Conservation (phyloP, 1,140 invertebrate genomes). For the Anoplophora glabripennis region DNA sequence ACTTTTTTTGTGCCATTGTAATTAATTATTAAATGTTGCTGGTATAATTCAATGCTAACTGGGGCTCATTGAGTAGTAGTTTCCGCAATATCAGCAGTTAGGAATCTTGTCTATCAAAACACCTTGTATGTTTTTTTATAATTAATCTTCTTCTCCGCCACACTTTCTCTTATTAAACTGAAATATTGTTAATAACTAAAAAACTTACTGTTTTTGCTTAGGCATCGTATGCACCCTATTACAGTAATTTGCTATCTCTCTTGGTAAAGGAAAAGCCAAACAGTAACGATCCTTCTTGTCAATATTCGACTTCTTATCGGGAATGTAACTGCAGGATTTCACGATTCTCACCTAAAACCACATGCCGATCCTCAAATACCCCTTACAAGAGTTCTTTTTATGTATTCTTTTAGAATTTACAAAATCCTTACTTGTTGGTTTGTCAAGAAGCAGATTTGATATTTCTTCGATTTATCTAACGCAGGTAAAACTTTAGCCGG, state of each 20-base stretch:
- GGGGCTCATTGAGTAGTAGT: no score
- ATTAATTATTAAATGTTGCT: no score
- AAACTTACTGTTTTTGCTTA: conserved; percentile 16
- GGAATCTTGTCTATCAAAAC: no score
- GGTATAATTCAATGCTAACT: no score
- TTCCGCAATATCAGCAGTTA: no score
- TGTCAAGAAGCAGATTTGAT: conserved; percentile 16
- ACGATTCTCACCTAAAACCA: conserved; percentile 12
- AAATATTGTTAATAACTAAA: not conserved
- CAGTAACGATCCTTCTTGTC: conserved; percentile 13
- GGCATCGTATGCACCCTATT: conserved; percentile 33
- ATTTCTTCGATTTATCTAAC: conserved; percentile 5
- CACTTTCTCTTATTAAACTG: no score
- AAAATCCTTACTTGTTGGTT: conserved; percentile 18
- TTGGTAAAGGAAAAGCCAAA: conserved; percentile 31
- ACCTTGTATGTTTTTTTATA: no score
- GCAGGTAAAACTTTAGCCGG: not conserved
- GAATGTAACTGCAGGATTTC: conserved; percentile 32
- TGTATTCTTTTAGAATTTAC: not conserved
- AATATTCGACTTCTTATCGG: conserved; percentile 20
- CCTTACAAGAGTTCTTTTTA: conserved; percentile 3
- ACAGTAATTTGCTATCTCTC: conserved; percentile 41
- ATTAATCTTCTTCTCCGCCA: no score
- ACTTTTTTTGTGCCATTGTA: no score
- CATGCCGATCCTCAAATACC: conserved; percentile 7